Percentiles rank a stretch among this genome's conserved stretches.
These are phyloP conservation scores for Steinernema carpocapsae DNA, from an alignment of 2,888 invertebrate genomes.

Conservation along the genomic window DNA sequence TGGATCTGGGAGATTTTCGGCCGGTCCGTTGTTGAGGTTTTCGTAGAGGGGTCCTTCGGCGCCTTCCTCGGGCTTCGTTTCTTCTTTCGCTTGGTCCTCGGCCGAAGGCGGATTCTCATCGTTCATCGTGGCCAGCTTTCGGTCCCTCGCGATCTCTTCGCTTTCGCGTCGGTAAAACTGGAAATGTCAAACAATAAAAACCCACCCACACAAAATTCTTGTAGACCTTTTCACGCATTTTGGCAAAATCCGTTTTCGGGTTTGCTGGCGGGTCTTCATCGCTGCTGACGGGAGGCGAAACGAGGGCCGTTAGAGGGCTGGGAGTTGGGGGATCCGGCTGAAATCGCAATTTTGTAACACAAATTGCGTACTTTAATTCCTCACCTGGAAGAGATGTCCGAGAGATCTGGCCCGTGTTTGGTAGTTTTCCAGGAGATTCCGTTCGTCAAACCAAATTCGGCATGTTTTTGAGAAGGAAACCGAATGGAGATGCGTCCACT, in stretches of 20 bases:
- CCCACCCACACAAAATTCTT: background rate
- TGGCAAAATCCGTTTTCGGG: background rate
- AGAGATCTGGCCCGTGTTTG: background rate
- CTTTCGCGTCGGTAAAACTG: background rate
- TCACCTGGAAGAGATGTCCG: conserved; percentile 18
- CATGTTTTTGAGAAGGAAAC: conserved; percentile 12
- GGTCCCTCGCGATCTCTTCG: background rate
- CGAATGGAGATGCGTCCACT: conserved; percentile 11
- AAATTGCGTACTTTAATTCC: background rate
- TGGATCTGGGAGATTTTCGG: background rate
- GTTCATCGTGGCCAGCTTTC: background rate
- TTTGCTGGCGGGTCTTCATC: background rate
- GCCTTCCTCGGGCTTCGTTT: background rate
- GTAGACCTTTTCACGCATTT: conserved; percentile 7
- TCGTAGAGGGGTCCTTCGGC: conserved; percentile 4
- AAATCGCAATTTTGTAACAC: background rate
- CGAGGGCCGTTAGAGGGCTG: background rate
- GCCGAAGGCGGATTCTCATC: background rate
- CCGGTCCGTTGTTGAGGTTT: background rate
- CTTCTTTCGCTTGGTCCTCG: background rate
- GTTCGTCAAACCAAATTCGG: conserved; percentile 22
- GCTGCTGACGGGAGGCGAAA: background rate
- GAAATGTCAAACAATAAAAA: background rate
- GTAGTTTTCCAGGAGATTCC: conserved; percentile 16
- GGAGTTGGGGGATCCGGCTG: conserved; percentile 20